Evolutionary conservation across 2,113 vertebrate species (phyloP).

Genomic region (Muntiacus reevesi): DNA sequence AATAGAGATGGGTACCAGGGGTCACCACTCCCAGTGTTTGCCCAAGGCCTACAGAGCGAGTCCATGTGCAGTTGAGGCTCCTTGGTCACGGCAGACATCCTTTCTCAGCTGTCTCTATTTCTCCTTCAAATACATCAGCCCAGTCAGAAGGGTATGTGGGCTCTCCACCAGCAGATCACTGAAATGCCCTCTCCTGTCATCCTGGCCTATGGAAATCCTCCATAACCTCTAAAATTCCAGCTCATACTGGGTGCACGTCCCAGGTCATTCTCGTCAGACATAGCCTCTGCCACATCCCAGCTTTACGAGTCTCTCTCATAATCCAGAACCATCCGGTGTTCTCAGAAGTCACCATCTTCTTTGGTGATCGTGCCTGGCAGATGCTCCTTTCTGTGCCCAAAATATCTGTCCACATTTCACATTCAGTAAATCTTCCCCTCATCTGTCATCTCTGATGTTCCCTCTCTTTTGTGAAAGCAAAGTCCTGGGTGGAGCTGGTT

Average conservation of each 20-base stretch:
- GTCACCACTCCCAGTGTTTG: background rate
- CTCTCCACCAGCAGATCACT: background rate
- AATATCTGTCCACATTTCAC: background rate
- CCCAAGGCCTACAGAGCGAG: background rate
- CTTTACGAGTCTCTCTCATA: background rate
- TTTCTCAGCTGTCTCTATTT: background rate
- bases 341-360: background rate
- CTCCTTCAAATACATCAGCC: background rate
- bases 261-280: background rate
- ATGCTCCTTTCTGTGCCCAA: background rate
- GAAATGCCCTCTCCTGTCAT: background rate
- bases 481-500: background rate
- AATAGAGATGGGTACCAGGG: background rate
- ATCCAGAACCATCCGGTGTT: background rate
- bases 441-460: background rate
- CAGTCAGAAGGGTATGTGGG: background rate
- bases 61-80: background rate
- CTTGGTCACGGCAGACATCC: background rate
- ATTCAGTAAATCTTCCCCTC: background rate
- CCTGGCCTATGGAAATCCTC: background rate
- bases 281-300: background rate
- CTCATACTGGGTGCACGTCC: background rate
- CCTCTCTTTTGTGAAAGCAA: background rate
- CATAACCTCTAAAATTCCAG: background rate
- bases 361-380: background rate